A percentile compares a stretch with the other conserved stretches of the same genome.
phyloP scores from a whole-genome alignment of 2,888 invertebrate genomes.

The Notodonta dromedarius region DNA sequence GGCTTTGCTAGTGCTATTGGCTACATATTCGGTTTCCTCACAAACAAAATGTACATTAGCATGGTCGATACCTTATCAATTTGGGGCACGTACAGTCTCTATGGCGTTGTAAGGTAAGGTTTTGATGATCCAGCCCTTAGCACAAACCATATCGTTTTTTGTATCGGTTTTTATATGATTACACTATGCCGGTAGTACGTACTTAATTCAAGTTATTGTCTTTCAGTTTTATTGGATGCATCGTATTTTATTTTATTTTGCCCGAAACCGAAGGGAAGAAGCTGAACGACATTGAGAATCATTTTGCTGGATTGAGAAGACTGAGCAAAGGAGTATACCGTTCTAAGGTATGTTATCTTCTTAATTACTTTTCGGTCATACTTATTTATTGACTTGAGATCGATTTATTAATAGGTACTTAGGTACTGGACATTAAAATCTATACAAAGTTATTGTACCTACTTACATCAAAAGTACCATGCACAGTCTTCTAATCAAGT shows the following conservation, averaged over 20 bases:
- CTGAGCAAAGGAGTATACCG: slow-evolving; percentile 75
- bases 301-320: slow-evolving; percentile 85
- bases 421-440: no score
- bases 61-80: slow-evolving; percentile 86
- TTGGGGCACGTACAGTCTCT: slow-evolving; percentile 89
- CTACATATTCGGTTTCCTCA: slow-evolving; percentile 89
- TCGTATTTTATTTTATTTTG: slow-evolving; percentile 86
- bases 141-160: no score
- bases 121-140: background rate
- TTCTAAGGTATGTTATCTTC: slow-evolving; percentile 52
- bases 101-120: slow-evolving; percentile 83
- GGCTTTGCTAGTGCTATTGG: slow-evolving; percentile 89
- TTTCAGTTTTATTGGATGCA: slow-evolving; percentile 85
- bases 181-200: no score
- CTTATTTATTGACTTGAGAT: no score
- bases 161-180: no score
- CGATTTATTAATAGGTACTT: no score
- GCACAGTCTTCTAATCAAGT: no score
- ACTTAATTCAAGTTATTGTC: slow-evolving; percentile 10
- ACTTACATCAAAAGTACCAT: no score
- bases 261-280: slow-evolving; percentile 94
- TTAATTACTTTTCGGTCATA: no score
- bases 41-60: slow-evolving; percentile 89
- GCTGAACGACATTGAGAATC: slow-evolving; percentile 88
- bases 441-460: background rate